Conservation (phyloP, 2,888 invertebrate genomes). For the Myopa tessellatipennis region DNA sequence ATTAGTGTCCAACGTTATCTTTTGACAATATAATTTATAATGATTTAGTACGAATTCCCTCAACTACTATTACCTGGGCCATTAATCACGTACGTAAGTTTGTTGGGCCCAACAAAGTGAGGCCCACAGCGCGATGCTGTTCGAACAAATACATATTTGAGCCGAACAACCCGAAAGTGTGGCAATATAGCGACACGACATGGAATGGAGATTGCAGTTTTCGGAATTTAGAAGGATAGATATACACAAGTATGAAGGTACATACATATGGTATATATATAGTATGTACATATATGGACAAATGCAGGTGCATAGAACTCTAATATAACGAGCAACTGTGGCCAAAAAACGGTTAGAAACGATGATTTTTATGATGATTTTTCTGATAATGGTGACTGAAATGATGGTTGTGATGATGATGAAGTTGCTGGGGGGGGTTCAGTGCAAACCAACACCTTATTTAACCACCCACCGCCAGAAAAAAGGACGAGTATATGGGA, state of each 20-base stretch:
- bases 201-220: not conserved
- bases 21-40: conserved; percentile 5
- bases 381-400: not conserved
- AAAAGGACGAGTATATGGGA: too few relatives aligned
- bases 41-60: conserved; percentile 19
- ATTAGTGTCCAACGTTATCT: conserved; percentile 2
- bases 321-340: not conserved
- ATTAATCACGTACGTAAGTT: conserved; percentile 17
- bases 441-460: too few relatives aligned
- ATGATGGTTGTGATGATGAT: not conserved
- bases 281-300: not conserved
- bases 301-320: not conserved
- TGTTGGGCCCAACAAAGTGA: not conserved
- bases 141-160: not conserved
- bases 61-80: conserved; percentile 20
- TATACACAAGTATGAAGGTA: not conserved
- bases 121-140: not conserved
- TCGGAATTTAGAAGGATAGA: not conserved
- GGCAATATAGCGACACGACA: too few relatives aligned
- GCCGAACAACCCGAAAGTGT: too few relatives aligned
- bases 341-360: not conserved
- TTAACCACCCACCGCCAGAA: too few relatives aligned
- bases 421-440: too few relatives aligned
- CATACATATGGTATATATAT: not conserved
- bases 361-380: too few relatives aligned